Evolutionary conservation across 2,113 vertebrate genomes (phyloP).

Genomic region (Lethenteron reissneri): DNA sequence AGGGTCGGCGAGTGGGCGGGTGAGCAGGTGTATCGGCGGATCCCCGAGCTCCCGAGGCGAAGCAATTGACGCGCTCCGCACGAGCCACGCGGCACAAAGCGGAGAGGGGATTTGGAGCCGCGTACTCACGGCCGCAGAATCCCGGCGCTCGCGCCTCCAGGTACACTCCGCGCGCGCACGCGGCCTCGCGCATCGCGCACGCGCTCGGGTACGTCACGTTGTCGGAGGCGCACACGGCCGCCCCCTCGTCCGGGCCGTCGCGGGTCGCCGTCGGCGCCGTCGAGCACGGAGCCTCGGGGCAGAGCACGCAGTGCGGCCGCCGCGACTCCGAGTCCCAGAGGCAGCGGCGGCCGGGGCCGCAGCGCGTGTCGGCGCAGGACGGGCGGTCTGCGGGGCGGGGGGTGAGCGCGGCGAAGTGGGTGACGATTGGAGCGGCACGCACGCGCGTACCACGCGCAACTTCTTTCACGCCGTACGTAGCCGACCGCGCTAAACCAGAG

Average conservation of each 20-base stretch:
- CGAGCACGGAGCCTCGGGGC: constrained; percentile 56
- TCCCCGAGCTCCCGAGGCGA: no score
- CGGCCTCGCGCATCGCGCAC: constrained; percentile 87
- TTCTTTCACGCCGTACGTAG: no score
- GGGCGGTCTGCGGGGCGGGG: constrained; percentile 47
- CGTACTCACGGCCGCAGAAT: no score
- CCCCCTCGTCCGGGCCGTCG: constrained; percentile 11
- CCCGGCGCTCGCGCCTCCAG: constrained; percentile 28
- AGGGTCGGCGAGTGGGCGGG: no score
- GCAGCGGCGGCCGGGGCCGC: constrained; percentile 67
- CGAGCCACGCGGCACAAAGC: no score
- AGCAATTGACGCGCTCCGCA: no score
- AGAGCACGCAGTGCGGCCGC: constrained; percentile 65
- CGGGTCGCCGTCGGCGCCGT: constrained; percentile 19
- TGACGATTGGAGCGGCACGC: no score
- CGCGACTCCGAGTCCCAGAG: constrained; percentile 76
- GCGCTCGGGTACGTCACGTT: constrained; percentile 87
- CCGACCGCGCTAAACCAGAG: no score
- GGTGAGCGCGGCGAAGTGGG: no score
- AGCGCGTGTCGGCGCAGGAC: constrained; percentile 90
- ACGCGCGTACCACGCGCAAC: no score
- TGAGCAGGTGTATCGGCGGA: no score
- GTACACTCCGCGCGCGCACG: constrained; percentile 63
- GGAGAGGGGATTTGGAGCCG: no score
- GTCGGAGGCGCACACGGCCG: constrained; percentile 87